These are phyloP conservation scores for Dromaius novaehollandiae DNA, from an alignment of 2,113 vertebrate species.

Conservation along the genomic window DNA sequence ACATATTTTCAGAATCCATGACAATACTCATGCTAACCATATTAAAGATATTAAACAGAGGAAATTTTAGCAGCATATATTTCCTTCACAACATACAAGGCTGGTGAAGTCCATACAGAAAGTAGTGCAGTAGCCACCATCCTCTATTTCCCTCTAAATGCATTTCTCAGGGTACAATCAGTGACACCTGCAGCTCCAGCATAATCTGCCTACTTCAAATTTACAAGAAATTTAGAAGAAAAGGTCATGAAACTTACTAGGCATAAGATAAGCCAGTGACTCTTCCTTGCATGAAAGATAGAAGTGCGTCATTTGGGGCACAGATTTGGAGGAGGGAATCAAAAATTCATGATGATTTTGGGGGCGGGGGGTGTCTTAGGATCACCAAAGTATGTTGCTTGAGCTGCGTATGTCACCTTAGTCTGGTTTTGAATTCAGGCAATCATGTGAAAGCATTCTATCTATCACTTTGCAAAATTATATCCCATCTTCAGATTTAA, in stretches of 20 bases:
- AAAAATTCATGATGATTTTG: not conserved
- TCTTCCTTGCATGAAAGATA: not conserved
- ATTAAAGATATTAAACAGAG: not conserved
- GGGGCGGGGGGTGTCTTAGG: rapidly evolving
- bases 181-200: not conserved
- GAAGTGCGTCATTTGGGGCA: not conserved
- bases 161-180: not conserved
- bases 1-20: not conserved
- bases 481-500: not conserved
- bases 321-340: not conserved
- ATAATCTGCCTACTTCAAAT: not conserved
- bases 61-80: not conserved
- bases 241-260: not conserved
- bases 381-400: not conserved
- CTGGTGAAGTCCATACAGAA: not conserved
- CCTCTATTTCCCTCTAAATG: not conserved
- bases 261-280: not conserved
- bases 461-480: not conserved
- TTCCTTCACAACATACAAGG: not conserved
- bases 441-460: not conserved
- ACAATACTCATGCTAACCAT: not conserved
- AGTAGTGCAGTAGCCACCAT: not conserved
- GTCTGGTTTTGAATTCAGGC: not conserved
- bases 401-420: not conserved
- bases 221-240: not conserved